phyloP scores from a whole-genome alignment of 2,888 invertebrate genomes.

The Xestia rhomboidea region DNA sequence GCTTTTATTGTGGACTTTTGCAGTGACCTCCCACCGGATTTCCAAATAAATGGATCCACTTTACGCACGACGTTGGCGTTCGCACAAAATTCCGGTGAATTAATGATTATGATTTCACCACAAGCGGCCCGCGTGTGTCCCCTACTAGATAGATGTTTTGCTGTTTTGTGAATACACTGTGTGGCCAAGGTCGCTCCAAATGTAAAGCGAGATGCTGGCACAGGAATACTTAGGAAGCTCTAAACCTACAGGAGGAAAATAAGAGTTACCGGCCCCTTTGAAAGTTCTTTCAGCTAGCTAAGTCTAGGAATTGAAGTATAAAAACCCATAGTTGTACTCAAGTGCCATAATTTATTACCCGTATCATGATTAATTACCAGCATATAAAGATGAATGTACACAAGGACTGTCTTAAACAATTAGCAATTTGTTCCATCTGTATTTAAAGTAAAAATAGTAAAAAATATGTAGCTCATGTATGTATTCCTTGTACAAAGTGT shows the following conservation, averaged over 20 bases:
- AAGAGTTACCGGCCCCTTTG: conserved; percentile 10
- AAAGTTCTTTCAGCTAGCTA: conserved; percentile 9
- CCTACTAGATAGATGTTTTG: conserved; percentile 37
- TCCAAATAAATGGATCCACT: conserved; percentile 87
- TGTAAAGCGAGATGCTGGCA: neutral
- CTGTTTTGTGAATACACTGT: conserved; percentile 37
- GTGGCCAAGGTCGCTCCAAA: conserved; percentile 1
- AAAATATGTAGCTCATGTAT: conserved; percentile 65
- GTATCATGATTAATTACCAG: conserved; percentile 61
- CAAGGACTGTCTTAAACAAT: conserved; percentile 65
- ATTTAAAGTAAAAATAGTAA: conserved; percentile 61
- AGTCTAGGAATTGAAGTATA: conserved; percentile 18
- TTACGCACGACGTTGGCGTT: conserved; percentile 79
- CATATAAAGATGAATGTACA: conserved; percentile 58
- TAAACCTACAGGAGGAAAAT: neutral
- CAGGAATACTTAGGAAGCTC: neutral
- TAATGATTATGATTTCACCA: conserved; percentile 79
- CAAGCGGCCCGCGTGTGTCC: conserved; percentile 59
- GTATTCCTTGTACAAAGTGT: conserved; percentile 60
- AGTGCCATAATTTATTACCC: conserved; percentile 54
- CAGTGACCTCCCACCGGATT: conserved; percentile 88
- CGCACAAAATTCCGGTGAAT: conserved; percentile 77
- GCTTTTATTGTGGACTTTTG: conserved; percentile 89
- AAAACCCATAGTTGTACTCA: conserved; percentile 35
- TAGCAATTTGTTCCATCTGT: conserved; percentile 67